Evolutionary conservation across 2,113 vertebrate genomes (phyloP).

Genomic region (Hippocampus comes): DNA sequence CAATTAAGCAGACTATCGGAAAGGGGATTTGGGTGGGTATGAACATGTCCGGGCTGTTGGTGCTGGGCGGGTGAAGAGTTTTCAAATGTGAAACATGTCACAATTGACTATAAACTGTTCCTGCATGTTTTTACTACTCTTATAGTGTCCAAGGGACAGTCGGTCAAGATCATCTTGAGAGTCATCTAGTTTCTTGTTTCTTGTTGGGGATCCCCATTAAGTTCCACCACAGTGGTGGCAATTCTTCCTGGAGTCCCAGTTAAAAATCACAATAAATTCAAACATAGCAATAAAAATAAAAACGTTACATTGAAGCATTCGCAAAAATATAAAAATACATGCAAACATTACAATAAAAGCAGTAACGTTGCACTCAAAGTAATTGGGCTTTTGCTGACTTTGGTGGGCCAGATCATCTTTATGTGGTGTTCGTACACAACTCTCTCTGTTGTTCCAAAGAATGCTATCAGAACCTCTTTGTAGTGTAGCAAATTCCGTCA

Average conservation of each 20-base stretch:
- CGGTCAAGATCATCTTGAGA: not conserved
- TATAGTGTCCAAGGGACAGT: not conserved
- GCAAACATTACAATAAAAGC: too few relatives aligned
- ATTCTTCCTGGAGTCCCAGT: too few relatives aligned
- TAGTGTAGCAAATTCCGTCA: not conserved
- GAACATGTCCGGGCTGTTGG: not conserved
- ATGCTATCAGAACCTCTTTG: not conserved
- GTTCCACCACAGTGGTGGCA: too few relatives aligned
- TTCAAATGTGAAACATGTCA: not conserved
- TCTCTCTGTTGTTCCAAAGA: not conserved
- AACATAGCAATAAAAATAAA: too few relatives aligned
- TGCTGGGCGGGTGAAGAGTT: not conserved
- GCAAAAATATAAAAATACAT: too few relatives aligned
- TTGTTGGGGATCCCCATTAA: too few relatives aligned
- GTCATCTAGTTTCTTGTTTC: not conserved
- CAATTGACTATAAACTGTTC: not conserved
- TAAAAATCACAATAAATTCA: too few relatives aligned
- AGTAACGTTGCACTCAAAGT: too few relatives aligned
- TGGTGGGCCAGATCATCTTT: not conserved
- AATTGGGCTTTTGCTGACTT: not conserved
- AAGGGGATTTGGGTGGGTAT: not conserved
- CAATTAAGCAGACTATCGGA: not conserved
- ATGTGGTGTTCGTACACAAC: not conserved
- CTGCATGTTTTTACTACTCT: not conserved
- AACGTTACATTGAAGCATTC: too few relatives aligned